phyloP scores from a whole-genome alignment of 2,797 vertebrate genomes.

The Poeciliopsis turneri region DNA sequence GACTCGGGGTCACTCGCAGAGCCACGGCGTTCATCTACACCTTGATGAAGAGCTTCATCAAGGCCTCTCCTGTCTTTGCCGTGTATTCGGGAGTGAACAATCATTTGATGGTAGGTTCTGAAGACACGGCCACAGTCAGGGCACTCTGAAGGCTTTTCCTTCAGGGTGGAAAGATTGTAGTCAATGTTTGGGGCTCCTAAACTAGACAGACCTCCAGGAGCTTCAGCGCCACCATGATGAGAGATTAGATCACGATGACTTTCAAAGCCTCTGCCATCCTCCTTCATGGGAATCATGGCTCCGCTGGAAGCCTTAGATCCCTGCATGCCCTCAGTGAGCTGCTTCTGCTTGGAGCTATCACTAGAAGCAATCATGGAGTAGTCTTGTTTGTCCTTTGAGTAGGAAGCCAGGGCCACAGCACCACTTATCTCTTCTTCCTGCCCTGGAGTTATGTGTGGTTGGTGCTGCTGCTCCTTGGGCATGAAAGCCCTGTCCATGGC shows the following conservation, averaged over 20 bases:
- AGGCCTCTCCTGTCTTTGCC: constrained; percentile 89
- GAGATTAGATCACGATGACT: constrained; percentile 91
- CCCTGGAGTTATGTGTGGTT: constrained; percentile 86
- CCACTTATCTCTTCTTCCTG: constrained; percentile 91
- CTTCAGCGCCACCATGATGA: constrained; percentile 73
- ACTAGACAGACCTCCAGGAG: constrained; percentile 63
- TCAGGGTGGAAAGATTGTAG: constrained; percentile 88
- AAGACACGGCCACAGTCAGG: constrained; percentile 96
- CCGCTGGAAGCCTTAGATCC: constrained; percentile 87
- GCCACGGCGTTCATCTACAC: constrained; percentile 92
- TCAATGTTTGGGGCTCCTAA: constrained; percentile 88
- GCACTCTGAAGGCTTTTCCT: constrained; percentile 97
- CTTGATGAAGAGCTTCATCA: constrained; percentile 87
- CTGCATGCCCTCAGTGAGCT: constrained; percentile 89
- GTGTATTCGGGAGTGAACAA: constrained; percentile 96
- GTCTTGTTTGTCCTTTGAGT: constrained; percentile 96
- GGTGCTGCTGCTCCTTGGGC: constrained; percentile 91
- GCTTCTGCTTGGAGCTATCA: constrained; percentile 94
- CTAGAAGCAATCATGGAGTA: constrained; percentile 88
- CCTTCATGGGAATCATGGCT: constrained; percentile 88
- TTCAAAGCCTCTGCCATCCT: constrained; percentile 88
- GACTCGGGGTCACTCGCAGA: constrained; percentile 98
- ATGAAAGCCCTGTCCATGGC: constrained; percentile 96
- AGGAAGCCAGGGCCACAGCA: constrained; percentile 84
- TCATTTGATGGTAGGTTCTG: constrained; percentile 98